Evolutionary conservation across 2,797 vertebrate genomes (phyloP).

Genomic region (Hylomyscus alleni): DNA sequence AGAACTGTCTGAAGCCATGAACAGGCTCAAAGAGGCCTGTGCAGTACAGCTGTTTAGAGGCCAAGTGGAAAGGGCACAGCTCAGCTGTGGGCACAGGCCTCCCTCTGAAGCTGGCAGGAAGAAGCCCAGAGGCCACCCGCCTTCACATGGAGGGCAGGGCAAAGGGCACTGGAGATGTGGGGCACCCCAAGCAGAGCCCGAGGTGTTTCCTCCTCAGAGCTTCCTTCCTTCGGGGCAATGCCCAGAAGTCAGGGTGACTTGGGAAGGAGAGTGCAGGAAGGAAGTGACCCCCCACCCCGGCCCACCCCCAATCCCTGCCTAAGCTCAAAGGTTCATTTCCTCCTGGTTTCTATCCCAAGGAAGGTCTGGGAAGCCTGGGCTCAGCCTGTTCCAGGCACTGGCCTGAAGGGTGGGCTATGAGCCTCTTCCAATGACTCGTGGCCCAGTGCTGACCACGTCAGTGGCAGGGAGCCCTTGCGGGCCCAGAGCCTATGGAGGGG

Average conservation of each 20-base stretch:
- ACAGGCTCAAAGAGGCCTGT: background rate
- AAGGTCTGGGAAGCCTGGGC: background rate
- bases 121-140: background rate
- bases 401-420: background rate
- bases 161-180: background rate
- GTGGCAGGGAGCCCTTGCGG: background rate
- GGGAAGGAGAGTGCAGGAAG: background rate
- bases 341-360: background rate
- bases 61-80: background rate
- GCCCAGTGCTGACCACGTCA: background rate
- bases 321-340: background rate
- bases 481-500: background rate
- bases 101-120: background rate
- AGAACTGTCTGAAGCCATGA: background rate
- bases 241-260: background rate
- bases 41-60: background rate
- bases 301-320: too few relatives aligned
- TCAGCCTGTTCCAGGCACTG: background rate
- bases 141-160: background rate
- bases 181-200: too few relatives aligned
- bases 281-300: too few relatives aligned
- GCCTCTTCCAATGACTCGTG: background rate
- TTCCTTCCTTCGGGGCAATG: background rate
- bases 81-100: background rate
- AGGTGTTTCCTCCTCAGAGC: background rate